Conservation (phyloP, 2,888 invertebrate species). For the Teinopalpus imperialis region DNA sequence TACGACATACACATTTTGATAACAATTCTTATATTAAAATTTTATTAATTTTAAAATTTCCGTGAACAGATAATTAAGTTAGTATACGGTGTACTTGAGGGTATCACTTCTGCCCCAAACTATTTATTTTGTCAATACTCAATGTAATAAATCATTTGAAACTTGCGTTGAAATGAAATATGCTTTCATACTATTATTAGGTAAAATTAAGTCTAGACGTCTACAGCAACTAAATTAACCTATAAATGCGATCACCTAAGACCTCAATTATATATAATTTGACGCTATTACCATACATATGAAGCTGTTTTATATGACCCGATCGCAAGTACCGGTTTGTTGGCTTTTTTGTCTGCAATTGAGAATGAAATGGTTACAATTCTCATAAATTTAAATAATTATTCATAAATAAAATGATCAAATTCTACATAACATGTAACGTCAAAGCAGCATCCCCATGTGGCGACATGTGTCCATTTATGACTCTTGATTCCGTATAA, state of each 20-base stretch:
- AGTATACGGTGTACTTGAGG: background rate
- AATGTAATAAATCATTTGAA: constrained; percentile 1
- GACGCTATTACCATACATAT: constrained; percentile 14
- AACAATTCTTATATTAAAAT: too few relatives aligned
- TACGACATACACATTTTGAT: too few relatives aligned
- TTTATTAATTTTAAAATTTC: too few relatives aligned
- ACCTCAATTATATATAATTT: constrained; percentile 24
- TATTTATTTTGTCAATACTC: constrained; percentile 1
- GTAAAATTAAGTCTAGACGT: constrained; percentile 18
- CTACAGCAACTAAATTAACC: constrained; percentile 4
- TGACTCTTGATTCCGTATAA: too few relatives aligned
- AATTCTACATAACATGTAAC: too few relatives aligned
- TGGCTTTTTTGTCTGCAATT: constrained; percentile 1
- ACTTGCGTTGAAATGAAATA: constrained; percentile 6
- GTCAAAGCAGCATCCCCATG: too few relatives aligned
- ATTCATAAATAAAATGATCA: too few relatives aligned
- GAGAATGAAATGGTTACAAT: constrained; percentile 11
- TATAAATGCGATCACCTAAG: constrained; percentile 16
- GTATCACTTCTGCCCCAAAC: background rate
- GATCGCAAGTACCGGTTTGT: constrained; percentile 9
- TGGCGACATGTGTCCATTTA: too few relatives aligned
- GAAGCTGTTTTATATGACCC: constrained; percentile 17
- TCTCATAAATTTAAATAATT: too few relatives aligned
- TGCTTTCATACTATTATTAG: constrained; percentile 13
- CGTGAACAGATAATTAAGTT: too few relatives aligned